phyloP scores from a whole-genome alignment of 2,797 vertebrate species.

The Macrochelys suwanniensis region DNA sequence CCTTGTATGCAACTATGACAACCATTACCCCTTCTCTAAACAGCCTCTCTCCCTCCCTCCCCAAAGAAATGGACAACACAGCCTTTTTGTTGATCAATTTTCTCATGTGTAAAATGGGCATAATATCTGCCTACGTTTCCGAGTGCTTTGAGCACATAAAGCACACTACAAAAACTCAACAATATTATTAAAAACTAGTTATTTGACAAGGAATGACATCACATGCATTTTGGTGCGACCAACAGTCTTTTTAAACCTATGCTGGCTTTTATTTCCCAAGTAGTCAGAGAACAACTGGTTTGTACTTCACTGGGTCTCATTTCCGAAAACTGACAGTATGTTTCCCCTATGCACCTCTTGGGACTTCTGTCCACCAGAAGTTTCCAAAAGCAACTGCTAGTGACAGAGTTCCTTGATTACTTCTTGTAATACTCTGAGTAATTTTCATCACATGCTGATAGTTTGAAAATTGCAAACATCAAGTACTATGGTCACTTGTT shows the following conservation, averaged over 20 bases:
- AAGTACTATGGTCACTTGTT: neutral
- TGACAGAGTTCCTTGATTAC: neutral
- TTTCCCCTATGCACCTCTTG: neutral
- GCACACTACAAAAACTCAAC: neutral
- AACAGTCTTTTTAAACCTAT: neutral
- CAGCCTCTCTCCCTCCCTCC: neutral
- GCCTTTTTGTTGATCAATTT: neutral
- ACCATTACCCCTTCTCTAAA: neutral
- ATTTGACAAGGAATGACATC: neutral
- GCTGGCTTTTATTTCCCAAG: neutral
- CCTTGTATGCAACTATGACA: neutral
- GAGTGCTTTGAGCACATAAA: neutral
- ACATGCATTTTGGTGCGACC: neutral
- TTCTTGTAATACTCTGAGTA: too few species aligned
- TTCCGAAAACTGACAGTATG: neutral
- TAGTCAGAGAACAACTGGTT: neutral
- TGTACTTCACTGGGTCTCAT: neutral
- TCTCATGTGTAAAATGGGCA: neutral
- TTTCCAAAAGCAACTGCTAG: neutral
- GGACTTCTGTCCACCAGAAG: neutral
- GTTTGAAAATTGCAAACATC: neutral
- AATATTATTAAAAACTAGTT: neutral
- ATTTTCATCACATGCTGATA: neutral
- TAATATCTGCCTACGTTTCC: neutral
- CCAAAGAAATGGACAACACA: neutral